Evolutionary conservation across 1,140 invertebrate species (phyloP), one percentile per base, ranked within the genome.

Genomic region (Octopus sinensis): DNA sequence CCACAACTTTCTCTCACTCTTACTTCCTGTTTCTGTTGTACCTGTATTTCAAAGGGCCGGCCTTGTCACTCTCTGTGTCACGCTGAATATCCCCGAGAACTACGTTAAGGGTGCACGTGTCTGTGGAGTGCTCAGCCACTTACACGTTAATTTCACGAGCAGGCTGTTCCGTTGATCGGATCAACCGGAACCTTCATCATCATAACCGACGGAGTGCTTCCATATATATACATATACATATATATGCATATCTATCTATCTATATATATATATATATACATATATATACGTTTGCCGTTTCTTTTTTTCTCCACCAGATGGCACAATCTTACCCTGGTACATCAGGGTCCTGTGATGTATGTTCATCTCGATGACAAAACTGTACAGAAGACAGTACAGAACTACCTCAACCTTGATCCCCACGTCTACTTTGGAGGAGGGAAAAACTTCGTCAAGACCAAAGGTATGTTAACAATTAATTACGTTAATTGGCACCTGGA

Each of bases 361-460:
- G 86, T 89, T 52, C 93, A 94, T 82, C 90, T 97, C 9, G 95
- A 97, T 88, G 92, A 94, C 5, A 93, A 95, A 82, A 92, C 91
- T 4, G 80, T 82, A 4, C 80, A 81, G 6, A 83, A 84, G 12
- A 93, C 94, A 84, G 92, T 97, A 53, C 93, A 93, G 84, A 93
- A 93, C 84, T 94, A 96, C 88, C 92, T 97, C 81, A 95, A 96
- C 83, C 96, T 98, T 76, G 96, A 98, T 92, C 96, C 96, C 6
- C 95, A 96, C 89, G 95, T 97, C 84, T 97, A 97, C 87, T 95
- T 97, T 83, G 96, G 96, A 13, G 95, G 95, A 62, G 95, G 95
- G 13, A 94, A 95, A 53, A 87, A 87, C 78, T 89, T 90, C 81
- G 88, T 90, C 13, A 81, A 86, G 75, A 90, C 88, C 30, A 84